Base-by-base conservation (phyloP, 2,113 vertebrate species). In the Neopipo cinnamomea region DNA sequence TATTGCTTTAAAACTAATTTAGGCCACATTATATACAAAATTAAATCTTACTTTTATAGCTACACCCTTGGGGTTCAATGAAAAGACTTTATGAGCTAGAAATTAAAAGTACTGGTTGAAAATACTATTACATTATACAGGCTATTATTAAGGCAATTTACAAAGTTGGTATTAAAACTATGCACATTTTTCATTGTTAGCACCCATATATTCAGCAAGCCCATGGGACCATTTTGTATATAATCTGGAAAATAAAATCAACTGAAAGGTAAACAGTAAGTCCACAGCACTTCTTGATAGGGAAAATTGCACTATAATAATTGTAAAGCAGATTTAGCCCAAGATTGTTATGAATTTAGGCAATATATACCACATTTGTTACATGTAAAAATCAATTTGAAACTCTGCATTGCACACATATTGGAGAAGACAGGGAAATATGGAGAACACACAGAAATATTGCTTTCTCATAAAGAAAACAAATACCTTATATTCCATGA, bases 11-110 rank as follows among this genome's bases (percentile, higher is more conserved):
- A 98, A 98, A 97, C 98, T 98, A 98, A 98, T 98, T 98, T 98
- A 98, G 97, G 96, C 97, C 96, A 98, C 98, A 98, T 98, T 98
- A 98, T 98, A 98, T 98, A 98, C 98, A 98, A 98, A 98, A 98
- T 98, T 98, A 98, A 98, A 98, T 98, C 97, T 98, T 98, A 98
- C 97, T 98, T 98, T 98, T 98, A 98, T 98, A 97, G 98, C 98
- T 98, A 98, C 97, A 97, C 98, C 98, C 98, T 98, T 98, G 98
- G 98, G 98, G 98, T 98, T 98, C 98, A 98, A 98, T 98, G 98
- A 97, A 98, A 98, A 98, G 97, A 95, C 97, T 98, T 98, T 98
- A 98, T 98, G 98, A 98, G 98, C 97, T 98, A 98, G 98, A 98
- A 98, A 98, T 98, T 98, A 98, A 98, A 98, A 98, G 97, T 98